Base-by-base conservation (phyloP, 2,113 vertebrate genomes). In the Dasyprocta punctata region DNA sequence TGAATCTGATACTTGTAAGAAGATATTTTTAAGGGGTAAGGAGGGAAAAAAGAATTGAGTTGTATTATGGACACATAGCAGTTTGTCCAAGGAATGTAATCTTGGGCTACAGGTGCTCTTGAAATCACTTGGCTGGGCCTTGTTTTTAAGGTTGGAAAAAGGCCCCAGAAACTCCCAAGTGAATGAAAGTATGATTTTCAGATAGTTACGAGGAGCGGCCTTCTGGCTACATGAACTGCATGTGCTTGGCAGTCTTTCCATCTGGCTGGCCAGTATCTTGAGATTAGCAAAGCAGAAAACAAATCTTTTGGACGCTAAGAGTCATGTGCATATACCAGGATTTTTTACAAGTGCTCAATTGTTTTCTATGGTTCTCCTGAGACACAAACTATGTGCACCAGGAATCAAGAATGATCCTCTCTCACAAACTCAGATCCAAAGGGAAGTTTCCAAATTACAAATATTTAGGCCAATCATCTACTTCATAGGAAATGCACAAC, bases 141-240 rank as follows among this genome's bases (percentile, higher is more conserved):
- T 93, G 92, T 96, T 98, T 96, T 97, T 91, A 95, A 98, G 97
- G 97, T 98, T 98, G 98, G 90, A 97, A 97, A 98, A 97, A 98
- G 90, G 69, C 44, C 0, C 86, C 98, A 92, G 97, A 98, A 94
- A 85, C 90, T 98, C 98, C 97, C 98, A 97, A 90, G 98, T 94
- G 95, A 98, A 83, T 58, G 90, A 94, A 98, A 97, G 97, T 98
- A 98, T 98, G 97, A 97, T 98, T 98, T 98, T 97, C 98, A 98
- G 98, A 98, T 95, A 98, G 98, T 97, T 98, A 98, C 98, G 97
- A 97, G 97, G 98, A 98, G 92, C 95, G 92, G 98, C 95, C 97
- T 97, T 96, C 97, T 98, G 98, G 98, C 98, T 98, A 38, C 96
- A 96, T 75, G 88, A 95, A 96, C 97, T 96, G 93, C 96, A 97